Conservation (phyloP, 2,888 invertebrate species). For the Perizoma affinitatum region DNA sequence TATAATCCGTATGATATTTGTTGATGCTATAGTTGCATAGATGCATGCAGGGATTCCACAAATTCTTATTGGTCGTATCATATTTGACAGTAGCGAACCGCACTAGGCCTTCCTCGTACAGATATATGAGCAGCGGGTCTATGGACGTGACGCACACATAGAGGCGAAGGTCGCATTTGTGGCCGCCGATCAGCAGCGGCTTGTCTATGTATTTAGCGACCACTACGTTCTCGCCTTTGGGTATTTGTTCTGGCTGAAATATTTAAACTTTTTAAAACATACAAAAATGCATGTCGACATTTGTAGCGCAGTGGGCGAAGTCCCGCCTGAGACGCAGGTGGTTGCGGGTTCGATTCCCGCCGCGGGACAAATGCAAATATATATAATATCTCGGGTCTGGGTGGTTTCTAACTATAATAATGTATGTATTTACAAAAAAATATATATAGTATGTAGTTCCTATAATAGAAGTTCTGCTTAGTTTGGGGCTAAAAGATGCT, state of each 20-base stretch:
- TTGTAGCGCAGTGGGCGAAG: no score
- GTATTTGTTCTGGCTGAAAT: conserved; percentile 93
- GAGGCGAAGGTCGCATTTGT: conserved; percentile 97
- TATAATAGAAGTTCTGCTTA: no score
- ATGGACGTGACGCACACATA: conserved; percentile 98
- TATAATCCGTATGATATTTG: conserved; percentile 97
- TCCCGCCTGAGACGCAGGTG: no score
- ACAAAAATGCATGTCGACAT: no score
- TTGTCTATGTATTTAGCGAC: conserved; percentile 95
- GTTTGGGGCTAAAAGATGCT: no score
- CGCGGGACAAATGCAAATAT: no score
- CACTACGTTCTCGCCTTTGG: conserved; percentile 94
- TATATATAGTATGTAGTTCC: no score
- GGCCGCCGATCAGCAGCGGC: conserved; percentile 94
- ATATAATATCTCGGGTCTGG: no score
- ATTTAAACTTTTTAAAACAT: no score
- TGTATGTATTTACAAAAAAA: no score
- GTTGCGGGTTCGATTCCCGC: no score
- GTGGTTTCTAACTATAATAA: no score
- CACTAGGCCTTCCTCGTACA: conserved; percentile 98
- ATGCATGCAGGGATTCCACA: conserved; percentile 98
- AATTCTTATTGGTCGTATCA: conserved; percentile 94
- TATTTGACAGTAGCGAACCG: conserved; percentile 98
- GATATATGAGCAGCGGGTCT: conserved; percentile 96
- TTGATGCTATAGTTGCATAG: conserved; percentile 99